Conservation (phyloP, 2,888 invertebrate genomes). For the Tortrix viridana region DNA sequence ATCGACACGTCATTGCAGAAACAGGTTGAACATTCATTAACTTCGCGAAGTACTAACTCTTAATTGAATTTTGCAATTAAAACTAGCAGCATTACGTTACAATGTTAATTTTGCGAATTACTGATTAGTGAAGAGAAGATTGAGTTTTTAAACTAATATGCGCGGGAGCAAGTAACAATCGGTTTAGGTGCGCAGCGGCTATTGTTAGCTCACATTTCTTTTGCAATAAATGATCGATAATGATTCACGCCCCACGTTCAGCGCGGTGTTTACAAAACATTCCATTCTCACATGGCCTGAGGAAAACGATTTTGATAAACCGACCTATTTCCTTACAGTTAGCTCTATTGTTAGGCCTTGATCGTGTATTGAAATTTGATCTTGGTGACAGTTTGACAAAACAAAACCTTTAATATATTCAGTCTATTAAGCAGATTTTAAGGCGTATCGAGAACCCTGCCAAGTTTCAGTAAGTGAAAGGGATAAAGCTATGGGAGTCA, state of each 20-base stretch:
- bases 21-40: conserved; percentile 5
- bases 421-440: too few relatives aligned
- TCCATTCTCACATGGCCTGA: conserved; percentile 46
- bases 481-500: too few relatives aligned
- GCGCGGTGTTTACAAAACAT: conserved; percentile 59
- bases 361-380: not conserved
- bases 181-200: conserved; percentile 20
- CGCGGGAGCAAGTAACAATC: conserved; percentile 18
- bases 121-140: not conserved
- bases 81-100: not conserved
- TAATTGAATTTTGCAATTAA: conserved; percentile 19
- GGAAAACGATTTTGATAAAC: conserved; percentile 58
- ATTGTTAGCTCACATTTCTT: conserved; percentile 32
- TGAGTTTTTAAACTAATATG: conserved; percentile 1
- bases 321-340: conserved; percentile 57
- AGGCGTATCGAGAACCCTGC: too few relatives aligned
- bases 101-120: not conserved
- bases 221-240: conserved; percentile 32
- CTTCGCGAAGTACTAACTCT: not conserved
- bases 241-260: conserved; percentile 30
- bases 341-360: conserved; percentile 4
- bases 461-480: too few relatives aligned
- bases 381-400: too few relatives aligned
- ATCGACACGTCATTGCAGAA: not conserved
- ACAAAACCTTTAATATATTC: too few relatives aligned